Evolutionary conservation across 2,888 invertebrate genomes (phyloP), one percentile per base, ranked within the genome.

Genomic region (Phyllotreta striolata): DNA sequence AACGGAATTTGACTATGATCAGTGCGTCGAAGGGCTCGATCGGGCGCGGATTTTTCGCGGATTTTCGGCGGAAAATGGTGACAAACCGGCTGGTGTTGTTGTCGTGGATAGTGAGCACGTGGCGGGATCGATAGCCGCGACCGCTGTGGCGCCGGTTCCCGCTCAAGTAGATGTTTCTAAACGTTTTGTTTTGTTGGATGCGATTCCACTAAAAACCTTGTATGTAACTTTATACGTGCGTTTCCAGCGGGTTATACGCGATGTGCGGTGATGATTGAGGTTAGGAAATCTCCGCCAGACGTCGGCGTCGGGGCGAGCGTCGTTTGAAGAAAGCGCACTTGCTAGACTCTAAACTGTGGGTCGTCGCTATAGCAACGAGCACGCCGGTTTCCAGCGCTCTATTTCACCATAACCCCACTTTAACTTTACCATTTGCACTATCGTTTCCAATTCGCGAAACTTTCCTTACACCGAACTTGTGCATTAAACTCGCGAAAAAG

Each of bases 1-100:
- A 4, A 73, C 72, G 71, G 71, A 73, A 74, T 75, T 74, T 73
- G 69, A 72, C 71, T 69, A 73, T 71, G 71, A 70, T 72, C 75
- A 73, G 73, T 72, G 65, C 66, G 70, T 68, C 67, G 39, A 51
- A 58, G 51, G 51, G 51, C 58, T 58, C 61, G 41, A 47, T 51
- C 43, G 46, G 55, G 59, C 14, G 56, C 43, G 13, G 38, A 56
- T 47, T 34, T 49, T 56, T 24, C 52, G 34, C 43, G 49, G 37
- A 39, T 57, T 64, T 62, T 35, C 47, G 56, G 57, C 49, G 62
- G 63, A 54, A 58, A 63, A 62, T 47, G 54, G 39, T 44, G 51
- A 9, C 34, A 57, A 57, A 41, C 43, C 47, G 5, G 35, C 35
- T 38, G 41, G 24, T 58, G 41, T 51, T 40, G 34, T 57, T 57